Percentiles rank a stretch among this genome's conserved stretches.
Evolutionary conservation across 1,140 invertebrate species (phyloP).

Genomic region (Drosophila repletoides): DNA sequence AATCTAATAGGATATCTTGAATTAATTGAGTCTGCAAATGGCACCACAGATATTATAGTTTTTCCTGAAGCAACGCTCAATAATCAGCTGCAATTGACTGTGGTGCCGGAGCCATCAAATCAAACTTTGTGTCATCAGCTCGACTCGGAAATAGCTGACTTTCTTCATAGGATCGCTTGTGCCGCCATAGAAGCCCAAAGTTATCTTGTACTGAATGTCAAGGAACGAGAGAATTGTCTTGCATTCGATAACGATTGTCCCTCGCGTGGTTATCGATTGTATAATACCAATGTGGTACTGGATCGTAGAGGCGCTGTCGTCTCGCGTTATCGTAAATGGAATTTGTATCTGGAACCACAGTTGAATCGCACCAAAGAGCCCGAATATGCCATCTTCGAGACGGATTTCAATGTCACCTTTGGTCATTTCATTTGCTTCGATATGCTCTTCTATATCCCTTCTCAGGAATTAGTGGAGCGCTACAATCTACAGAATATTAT

Average conservation of each 20-base stretch:
- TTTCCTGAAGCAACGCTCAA: conserved; percentile 89
- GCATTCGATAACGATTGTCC: conserved; percentile 25
- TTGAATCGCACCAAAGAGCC: conserved; percentile 51
- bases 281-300: conserved; percentile 90
- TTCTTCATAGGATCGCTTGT: conserved; percentile 60
- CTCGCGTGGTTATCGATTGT: conserved; percentile 83
- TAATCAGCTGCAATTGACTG: conserved; percentile 50
- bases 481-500: conserved; percentile 86
- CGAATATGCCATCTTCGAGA: conserved; percentile 86
- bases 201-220: conserved; percentile 89
- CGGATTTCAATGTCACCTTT: conserved; percentile 92
- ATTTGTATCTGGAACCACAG: conserved; percentile 84
- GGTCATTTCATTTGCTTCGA: conserved; percentile 92
- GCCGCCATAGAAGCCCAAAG: conserved; percentile 41
- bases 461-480: conserved; percentile 57
- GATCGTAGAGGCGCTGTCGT: conserved; percentile 84
- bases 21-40: conserved; percentile 46
- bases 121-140: conserved; percentile 27
- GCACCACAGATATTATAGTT: conserved; percentile 89
- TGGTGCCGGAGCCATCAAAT: conserved; percentile 46
- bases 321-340: conserved; percentile 89
- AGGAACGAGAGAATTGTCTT: conserved; percentile 85
- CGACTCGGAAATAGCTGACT: conserved; percentile 28
- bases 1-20: conserved; percentile 62
- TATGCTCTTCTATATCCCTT: conserved; percentile 87